Base-by-base conservation (phyloP, 1,140 invertebrate species). In the Chrysoperla carnea region DNA sequence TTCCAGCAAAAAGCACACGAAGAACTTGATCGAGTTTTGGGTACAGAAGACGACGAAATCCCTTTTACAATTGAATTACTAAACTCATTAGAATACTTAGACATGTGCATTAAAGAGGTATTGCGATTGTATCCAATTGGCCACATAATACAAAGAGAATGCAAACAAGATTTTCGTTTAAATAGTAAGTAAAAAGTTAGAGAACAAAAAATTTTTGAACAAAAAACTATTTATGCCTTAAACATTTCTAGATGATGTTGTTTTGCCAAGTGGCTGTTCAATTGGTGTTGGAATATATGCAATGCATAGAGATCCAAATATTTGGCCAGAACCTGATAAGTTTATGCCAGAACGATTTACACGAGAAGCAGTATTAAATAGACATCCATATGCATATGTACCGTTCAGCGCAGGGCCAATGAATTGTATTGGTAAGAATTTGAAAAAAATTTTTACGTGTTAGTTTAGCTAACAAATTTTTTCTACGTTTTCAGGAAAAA, bases 281-380 rank as follows among this genome's bases (percentile, higher is more conserved):
- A 13, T 23, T 3, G 17, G 17, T 23, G 17, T 23, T 23, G 17
- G 17, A 2, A 23, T 23, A 23, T 60, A 60, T 41, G 75, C 70
- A 45, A 53, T 85, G 29, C 85, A 90, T 56, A 66, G 77, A 42
- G 67, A 80, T 52, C 61, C 69, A 1, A 60, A 74, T 17, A 52
- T 70, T 29, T 89, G 75, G 54, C 66, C 72, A 31, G 67, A 87
- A 43, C 84, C 86, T 1, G 69, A 79, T 33, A 61, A 63, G 43
- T 89, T 84, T 55, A 70, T 83, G 56, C 86, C 86, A 0, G 80
- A 87, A 42, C 63, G 83, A 50, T 89, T 88, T 61, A 54, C 74
- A 15, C 65, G 70, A 9, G 66, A 72, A 46, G 73, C 76, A 53
- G 61, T 59, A 31, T 55, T 58, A 29, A 64, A 68, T 42, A 55